Percentiles rank a stretch among this genome's conserved stretches.
Evolutionary conservation across 2,888 invertebrate species (phyloP).

Genomic region (Cryptocheilus praepositus): DNA sequence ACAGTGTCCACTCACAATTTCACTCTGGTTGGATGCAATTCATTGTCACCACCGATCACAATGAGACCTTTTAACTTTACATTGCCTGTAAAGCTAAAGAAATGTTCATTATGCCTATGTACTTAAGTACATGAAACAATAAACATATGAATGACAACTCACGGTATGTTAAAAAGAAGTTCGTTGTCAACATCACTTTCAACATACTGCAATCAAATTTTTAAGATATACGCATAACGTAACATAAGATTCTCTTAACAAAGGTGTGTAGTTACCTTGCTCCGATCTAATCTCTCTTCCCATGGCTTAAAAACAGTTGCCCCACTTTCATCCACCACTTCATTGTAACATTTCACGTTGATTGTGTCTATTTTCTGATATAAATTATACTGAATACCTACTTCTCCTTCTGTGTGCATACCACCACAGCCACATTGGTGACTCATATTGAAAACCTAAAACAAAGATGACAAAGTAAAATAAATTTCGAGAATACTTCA

Average conservation of each 20-base stretch:
- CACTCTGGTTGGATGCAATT: slow-evolving; percentile 89
- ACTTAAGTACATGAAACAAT: not conserved
- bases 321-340: slow-evolving; percentile 89
- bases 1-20: slow-evolving; percentile 83
- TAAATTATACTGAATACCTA: slow-evolving; percentile 88
- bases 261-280: slow-evolving; percentile 78
- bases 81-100: slow-evolving; percentile 89
- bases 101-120: slow-evolving; percentile 23
- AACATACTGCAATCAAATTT: slow-evolving; percentile 82
- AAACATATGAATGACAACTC: slow-evolving; percentile 65
- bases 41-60: slow-evolving; percentile 91
- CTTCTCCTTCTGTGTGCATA: slow-evolving; percentile 75
- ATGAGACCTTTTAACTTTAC: slow-evolving; percentile 96
- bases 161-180: slow-evolving; percentile 95
- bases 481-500: not conserved
- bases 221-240: not conserved
- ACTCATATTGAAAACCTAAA: slow-evolving; percentile 49
- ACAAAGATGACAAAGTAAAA: not conserved
- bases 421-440: slow-evolving; percentile 63
- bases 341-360: slow-evolving; percentile 94
- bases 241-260: not conserved
- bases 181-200: slow-evolving; percentile 98
- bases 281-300: slow-evolving; percentile 87
- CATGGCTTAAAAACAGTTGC: slow-evolving; percentile 94
- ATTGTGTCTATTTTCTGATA: slow-evolving; percentile 92